Conservation (phyloP, 1,140 invertebrate species). For the Cyrtorhinus lividipennis region DNA sequence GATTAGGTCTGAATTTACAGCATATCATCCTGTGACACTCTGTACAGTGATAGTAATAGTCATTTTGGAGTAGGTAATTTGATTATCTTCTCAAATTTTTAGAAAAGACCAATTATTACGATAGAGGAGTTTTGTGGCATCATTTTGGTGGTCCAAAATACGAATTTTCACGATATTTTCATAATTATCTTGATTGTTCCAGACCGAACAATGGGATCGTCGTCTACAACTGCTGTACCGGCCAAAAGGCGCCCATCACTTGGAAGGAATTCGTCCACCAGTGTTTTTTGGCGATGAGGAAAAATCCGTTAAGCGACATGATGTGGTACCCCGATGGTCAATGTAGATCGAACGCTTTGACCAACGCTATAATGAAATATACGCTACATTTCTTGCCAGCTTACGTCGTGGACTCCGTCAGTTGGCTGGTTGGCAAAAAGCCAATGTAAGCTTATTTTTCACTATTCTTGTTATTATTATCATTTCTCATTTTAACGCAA, state of each 20-base stretch:
- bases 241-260: constrained; percentile 49
- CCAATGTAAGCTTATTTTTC: constrained; percentile 54
- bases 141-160: no score
- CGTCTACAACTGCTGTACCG: constrained; percentile 52
- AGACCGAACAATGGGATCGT: constrained; percentile 27
- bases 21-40: no score
- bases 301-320: constrained; percentile 47
- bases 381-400: constrained; percentile 57
- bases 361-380: constrained; percentile 41
- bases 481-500: constrained; percentile 21
- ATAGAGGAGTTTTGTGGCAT: no score
- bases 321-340: constrained; percentile 48
- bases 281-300: constrained; percentile 34
- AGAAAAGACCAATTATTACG: no score
- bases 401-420: constrained; percentile 44
- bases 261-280: constrained; percentile 41
- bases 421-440: constrained; percentile 44
- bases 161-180: constrained; percentile 20
- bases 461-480: no score
- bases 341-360: constrained; percentile 39
- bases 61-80: no score
- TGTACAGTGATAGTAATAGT: no score
- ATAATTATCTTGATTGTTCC: background rate
- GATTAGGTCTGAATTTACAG: no score
- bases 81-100: no score